phyloP scores from a whole-genome alignment of 2,113 vertebrate species.

The Macrotus californicus region DNA sequence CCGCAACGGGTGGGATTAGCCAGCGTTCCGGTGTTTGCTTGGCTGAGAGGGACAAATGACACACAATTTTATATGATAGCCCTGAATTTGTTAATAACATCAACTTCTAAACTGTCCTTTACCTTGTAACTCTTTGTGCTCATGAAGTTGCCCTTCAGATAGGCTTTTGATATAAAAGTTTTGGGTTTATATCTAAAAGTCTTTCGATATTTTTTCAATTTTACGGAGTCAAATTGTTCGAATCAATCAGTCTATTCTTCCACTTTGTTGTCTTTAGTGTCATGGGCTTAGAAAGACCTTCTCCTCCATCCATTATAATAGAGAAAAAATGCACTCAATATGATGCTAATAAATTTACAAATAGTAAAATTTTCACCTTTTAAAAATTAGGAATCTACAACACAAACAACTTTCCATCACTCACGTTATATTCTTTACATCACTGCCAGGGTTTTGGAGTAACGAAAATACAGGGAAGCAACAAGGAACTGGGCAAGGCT shows the following conservation, averaged over 20 bases:
- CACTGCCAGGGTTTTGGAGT: not conserved
- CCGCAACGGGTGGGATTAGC: not conserved
- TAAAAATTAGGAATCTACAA: not conserved
- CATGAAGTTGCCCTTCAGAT: not conserved
- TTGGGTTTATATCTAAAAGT: not conserved
- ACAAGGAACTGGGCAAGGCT: not conserved
- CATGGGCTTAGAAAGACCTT: not conserved
- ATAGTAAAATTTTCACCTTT: not conserved
- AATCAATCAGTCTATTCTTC: not conserved
- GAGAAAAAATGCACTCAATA: not conserved
- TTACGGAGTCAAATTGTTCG: not conserved
- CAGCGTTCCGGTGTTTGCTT: not conserved
- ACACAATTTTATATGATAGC: not conserved
- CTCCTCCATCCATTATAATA: not conserved
- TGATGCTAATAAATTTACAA: not conserved
- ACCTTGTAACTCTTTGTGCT: not conserved
- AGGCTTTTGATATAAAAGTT: not conserved
- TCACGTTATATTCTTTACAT: not conserved
- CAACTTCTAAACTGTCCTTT: not conserved
- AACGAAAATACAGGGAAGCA: not conserved
- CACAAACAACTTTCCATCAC: not conserved
- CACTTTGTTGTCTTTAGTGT: not conserved
- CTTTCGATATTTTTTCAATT: not conserved
- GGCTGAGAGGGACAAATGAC: not conserved
- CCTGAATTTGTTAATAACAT: not conserved